Evolutionary conservation across 2,797 vertebrate species (phyloP), one percentile per base, ranked within the genome.

Genomic region (Carapus acus): DNA sequence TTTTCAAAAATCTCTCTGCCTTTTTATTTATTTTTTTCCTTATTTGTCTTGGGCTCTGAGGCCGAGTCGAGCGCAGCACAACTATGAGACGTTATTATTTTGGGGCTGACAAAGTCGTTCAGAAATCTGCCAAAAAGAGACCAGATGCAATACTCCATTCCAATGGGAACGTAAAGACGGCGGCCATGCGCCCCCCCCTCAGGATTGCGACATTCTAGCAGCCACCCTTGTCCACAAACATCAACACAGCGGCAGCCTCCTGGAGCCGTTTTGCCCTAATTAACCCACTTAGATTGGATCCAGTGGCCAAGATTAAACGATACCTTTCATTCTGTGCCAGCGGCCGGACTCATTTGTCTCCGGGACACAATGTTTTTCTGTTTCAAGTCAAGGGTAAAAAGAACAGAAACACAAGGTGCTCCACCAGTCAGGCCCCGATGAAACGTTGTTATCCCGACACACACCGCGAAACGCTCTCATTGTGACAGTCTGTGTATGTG

Each of bases 201-300:
- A 59, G 58, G 65, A 67, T 50, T 55, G 62, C 51, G 47, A n/a
- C 69, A 58, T 54, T 69, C 73, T 52, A 69, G 71, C 70, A 42
- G 19, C 14, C 24, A 47, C 47, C 76, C 77, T 77, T 67, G 43
- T 71, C 55, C 73, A 73, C 67, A 60, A 52, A 66, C 62, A 83
- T 80, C 77, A 63, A 71, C 65, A 68, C 52, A 69, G 23, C 51
- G 56, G 81, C 74, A n/a, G n/a, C n/a, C 73, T 70, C 69, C 78
- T 81, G 13, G 47, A 49, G 37, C 48, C 60, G 63, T 66, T 79
- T 73, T 77, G 57, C 65, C 70, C 60, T 81, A 83, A 87, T 88
- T 86, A 87, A 81, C 81, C 77, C 68, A 83, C 71, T 86, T 81
- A 73, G 71, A 81, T 79, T 40, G 58, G 59, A 81, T 83, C 73